Percentiles rank a stretch among this genome's conserved stretches.
Evolutionary conservation across 1,140 invertebrate genomes (phyloP).

Genomic region (Ruditapes philippinarum): DNA sequence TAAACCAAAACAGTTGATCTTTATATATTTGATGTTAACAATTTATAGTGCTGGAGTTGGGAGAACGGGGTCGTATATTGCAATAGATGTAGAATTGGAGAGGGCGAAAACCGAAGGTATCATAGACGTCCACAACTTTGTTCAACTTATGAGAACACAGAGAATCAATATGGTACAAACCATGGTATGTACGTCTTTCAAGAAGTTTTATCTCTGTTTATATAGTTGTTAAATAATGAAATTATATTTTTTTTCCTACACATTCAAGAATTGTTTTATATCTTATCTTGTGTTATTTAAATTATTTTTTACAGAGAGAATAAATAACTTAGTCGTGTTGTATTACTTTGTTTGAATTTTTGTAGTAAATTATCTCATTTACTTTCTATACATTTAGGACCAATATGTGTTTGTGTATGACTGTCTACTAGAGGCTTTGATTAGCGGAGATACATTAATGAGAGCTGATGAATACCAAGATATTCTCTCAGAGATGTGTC

Average conservation of each 20-base stretch:
- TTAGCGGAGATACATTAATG: conserved; percentile 94
- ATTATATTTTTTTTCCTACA: no score
- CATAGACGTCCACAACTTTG: conserved; percentile 85
- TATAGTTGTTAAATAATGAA: no score
- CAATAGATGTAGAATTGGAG: conserved; percentile 85
- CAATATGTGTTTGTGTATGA: conserved; percentile 99
- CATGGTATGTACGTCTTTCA: conserved; percentile 85
- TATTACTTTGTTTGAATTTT: no score
- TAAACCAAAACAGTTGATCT: no score
- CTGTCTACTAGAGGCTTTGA: conserved; percentile 96
- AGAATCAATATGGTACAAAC: conserved; percentile 87
- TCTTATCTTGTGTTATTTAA: no score
- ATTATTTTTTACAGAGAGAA: no score
- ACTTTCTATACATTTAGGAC: conserved; percentile 90
- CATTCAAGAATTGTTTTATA: background rate
- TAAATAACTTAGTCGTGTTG: no score
- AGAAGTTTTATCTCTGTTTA: no score
- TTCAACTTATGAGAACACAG: conserved; percentile 85
- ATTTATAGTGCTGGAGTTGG: conserved; percentile 87
- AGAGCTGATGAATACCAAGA: conserved; percentile 73
- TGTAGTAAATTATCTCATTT: no score
- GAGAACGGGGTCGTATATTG: conserved; percentile 86
- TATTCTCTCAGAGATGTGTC: conserved; percentile 77
- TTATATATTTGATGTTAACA: no score
- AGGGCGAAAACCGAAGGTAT: conserved; percentile 81